Base-by-base conservation (phyloP, 2,888 invertebrate genomes). In the Germaria angustata region DNA sequence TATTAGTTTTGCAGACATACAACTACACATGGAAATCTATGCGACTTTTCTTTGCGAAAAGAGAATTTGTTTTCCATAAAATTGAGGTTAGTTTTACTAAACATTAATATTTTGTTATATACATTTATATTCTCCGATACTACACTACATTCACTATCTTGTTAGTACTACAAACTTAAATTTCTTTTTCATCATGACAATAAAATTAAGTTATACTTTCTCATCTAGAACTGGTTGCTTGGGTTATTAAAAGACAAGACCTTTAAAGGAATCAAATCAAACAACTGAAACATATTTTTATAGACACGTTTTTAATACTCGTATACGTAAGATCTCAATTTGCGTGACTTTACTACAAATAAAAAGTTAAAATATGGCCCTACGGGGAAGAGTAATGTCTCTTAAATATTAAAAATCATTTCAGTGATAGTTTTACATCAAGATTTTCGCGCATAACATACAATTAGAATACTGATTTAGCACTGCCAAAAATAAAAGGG, bases 211-310 rank as follows among this genome's bases (percentile, higher is more conserved):
- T 71, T 72, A 78, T 81, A 81, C 78, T 78, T 81, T 81, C 84
- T 75, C 81, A 81, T 73, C 53, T 78, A 81, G 84, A 77, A 80
- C 81, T 77, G 82, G 84, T 82, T 84, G 77, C 46, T 57, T 77
- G 69, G 72, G 57, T 53, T 73, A 34, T 34, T n/a, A 41, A 17
- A 49, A 59, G 3, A 3, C 9, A 44, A 49, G 41, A 3, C 0
- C 20, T 34, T 53, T 69, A 53, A 77, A 77, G 34, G 77, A 63
- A 63, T 69, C 17, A 53, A 77, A 77, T 53, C 53, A 46, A 11
- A 20, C 1, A 13, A 3, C 1, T 4, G 8, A 11, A 39, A 39
- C n/a, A n/a, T n/a, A n/a, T n/a, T n/a, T n/a, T n/a, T n/a, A n/a
- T n/a, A n/a, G n/a, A n/a, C n/a, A n/a, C n/a, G n/a, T n/a, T n/a